Evolutionary conservation across 2,888 invertebrate genomes (phyloP).

Genomic region (Leucania comma): DNA sequence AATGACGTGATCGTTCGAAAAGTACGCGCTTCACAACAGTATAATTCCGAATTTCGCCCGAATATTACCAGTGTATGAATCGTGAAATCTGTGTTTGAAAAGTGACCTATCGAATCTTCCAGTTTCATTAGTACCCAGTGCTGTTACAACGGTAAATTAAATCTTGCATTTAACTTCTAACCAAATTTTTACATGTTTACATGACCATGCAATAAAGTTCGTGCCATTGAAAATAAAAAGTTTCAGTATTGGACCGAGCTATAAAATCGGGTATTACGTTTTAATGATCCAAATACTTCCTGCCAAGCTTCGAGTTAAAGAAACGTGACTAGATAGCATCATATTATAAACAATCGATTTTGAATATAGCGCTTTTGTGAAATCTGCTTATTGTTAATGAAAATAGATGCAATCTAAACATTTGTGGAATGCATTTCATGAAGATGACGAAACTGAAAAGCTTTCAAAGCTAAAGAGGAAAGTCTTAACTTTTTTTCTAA

Average conservation of each 20-base stretch:
- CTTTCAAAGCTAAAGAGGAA: background rate
- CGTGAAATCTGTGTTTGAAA: conserved; percentile 55
- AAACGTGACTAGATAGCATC: conserved; percentile 53
- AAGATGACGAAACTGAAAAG: conserved; percentile 10
- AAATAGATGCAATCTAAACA: conserved; percentile 31
- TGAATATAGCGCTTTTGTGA: conserved; percentile 15
- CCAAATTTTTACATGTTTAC: conserved; percentile 59
- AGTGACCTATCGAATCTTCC: conserved; percentile 44
- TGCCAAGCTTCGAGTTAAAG: conserved; percentile 56
- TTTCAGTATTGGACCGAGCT: conserved; percentile 52
- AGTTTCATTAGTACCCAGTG: conserved; percentile 44
- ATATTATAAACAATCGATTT: conserved; percentile 58
- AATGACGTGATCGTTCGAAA: conserved; percentile 75
- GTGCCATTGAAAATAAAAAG: conserved; percentile 60
- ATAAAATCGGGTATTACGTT: conserved; percentile 64
- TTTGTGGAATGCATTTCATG: conserved; percentile 17
- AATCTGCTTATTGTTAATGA: conserved; percentile 28
- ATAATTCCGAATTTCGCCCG: conserved; percentile 63
- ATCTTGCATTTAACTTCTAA: conserved; percentile 15
- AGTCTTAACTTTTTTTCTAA: conserved; percentile 11
- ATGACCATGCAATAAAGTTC: conserved; percentile 57
- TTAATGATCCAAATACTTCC: conserved; percentile 66
- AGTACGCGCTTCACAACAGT: conserved; percentile 65
- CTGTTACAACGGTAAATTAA: conserved; percentile 39
- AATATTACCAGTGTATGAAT: conserved; percentile 64